These are phyloP conservation scores for Poeciliopsis occidentalis DNA, from an alignment of 2,113 vertebrate genomes.

Conservation along the genomic window DNA sequence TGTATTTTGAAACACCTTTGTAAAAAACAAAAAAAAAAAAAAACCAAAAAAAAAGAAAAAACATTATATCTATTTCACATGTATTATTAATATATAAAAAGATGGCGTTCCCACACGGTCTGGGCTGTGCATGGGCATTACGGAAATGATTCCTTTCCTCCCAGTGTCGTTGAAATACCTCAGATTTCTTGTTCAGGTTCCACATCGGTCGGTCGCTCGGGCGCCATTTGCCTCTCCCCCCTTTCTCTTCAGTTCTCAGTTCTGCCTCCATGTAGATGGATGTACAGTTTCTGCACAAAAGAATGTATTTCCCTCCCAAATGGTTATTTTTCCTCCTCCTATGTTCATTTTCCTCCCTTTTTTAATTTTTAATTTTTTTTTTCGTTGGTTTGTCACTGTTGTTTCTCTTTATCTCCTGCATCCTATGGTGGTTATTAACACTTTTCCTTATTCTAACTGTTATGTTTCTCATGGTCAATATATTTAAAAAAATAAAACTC, in stretches of 20 bases:
- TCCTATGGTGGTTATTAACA: conserved; percentile 24
- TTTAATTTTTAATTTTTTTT: too few species aligned
- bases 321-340: too few species aligned
- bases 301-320: conserved; percentile 5
- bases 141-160: neutral
- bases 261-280: neutral
- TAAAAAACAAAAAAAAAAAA: conserved; percentile 41
- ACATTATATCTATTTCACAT: conserved; percentile 5
- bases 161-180: neutral
- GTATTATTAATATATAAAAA: neutral
- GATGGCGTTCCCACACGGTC: neutral
- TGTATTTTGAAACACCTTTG: conserved; percentile 86
- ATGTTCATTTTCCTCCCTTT: too few species aligned
- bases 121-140: conserved; percentile 48
- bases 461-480: conserved; percentile 55
- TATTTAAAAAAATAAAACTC: conserved; percentile 9
- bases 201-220: neutral
- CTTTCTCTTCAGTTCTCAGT: neutral
- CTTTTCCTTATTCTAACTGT: conserved; percentile 43
- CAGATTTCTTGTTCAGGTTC: conserved; percentile 25
- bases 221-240: neutral
- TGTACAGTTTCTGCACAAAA: conserved; percentile 19
- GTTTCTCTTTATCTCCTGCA: conserved; percentile 8
- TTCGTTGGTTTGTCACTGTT: conserved; percentile 5
- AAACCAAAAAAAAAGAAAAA: conserved; percentile 54